These are phyloP conservation scores for Ceramica pisi DNA, from an alignment of 2,888 invertebrate genomes.

Conservation along the genomic window DNA sequence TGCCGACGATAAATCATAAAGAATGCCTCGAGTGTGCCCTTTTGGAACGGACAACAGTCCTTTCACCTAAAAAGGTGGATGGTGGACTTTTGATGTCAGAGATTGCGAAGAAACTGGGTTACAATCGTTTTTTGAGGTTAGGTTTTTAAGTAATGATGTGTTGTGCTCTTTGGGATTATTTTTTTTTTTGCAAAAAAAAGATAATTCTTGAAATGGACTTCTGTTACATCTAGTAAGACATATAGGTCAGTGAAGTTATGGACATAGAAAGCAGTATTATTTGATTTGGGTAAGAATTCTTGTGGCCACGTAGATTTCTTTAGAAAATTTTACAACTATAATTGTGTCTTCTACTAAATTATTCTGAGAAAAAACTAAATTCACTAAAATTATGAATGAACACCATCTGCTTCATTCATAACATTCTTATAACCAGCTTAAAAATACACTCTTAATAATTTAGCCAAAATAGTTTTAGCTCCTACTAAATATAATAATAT, in stretches of 20 bases:
- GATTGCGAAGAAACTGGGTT: conserved; percentile 15
- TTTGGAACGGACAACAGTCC: conserved; percentile 27
- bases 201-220: background rate
- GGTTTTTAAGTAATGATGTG: conserved; percentile 9
- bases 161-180: background rate
- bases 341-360: too few relatives aligned
- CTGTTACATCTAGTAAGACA: too few relatives aligned
- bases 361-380: too few relatives aligned
- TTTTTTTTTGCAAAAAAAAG: too few relatives aligned
- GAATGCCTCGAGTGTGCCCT: conserved; percentile 45
- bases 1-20: conserved; percentile 67
- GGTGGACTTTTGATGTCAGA: conserved; percentile 20
- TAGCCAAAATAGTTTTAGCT: background rate
- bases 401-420: too few relatives aligned
- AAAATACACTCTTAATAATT: conserved; percentile 10
- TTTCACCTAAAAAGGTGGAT: conserved; percentile 22
- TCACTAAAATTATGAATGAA: too few relatives aligned
- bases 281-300: too few relatives aligned
- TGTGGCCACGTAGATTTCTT: too few relatives aligned
- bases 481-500: background rate
- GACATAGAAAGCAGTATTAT: too few relatives aligned
- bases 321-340: too few relatives aligned
- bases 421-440: background rate
- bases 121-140: conserved; percentile 24
- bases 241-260: background rate